Base-by-base conservation (phyloP, 2,888 invertebrate species). In the Entomobrya proxima region DNA sequence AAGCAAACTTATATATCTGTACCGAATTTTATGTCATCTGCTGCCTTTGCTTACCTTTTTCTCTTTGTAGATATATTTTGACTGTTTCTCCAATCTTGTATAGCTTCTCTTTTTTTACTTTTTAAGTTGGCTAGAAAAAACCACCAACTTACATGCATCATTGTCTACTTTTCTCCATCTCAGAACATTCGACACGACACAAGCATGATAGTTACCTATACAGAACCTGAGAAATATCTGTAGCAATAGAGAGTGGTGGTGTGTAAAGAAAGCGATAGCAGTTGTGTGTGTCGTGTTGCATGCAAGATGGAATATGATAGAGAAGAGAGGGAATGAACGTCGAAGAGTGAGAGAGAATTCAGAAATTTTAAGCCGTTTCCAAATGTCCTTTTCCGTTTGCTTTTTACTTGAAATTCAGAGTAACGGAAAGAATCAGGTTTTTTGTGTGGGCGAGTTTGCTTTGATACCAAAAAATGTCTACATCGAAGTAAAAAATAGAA, bases 351-450 rank as follows among this genome's bases (percentile, higher is more conserved):
- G n/a, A n/a, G n/a, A 69, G 50, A 74, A 78, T 47, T 47, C 58
- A 77, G 61, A 85, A 78, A 74, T 64, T 79, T 85, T 85, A 85
- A 85, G 80, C 80, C 78, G 50, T 85, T 85, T 79, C 50, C 85
- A 74, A 79, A 83, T 72, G 72, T 61, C 77, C 85, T 74, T 44
- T 80, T 40, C 67, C 37, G 44, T 75, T 61, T 72, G 67, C 61
- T 74, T 85, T 85, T 85, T 75, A 64, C 67, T 85, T 75, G 85
- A 75, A 69, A 78, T 27, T 80, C 85, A 85, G 75, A 75, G 55
- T 13, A 75, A 80, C 67, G 85, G 58, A 80, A 76, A 75, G 55
- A 79, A 80, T 78, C 72, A 69, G 35, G 44, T 78, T 78, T 78
- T 52, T 35, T 50, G 50, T 64, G 50, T 76, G 30, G 78, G 55